Conservation (phyloP, 1,140 invertebrate genomes). For the Archegozetes longisetosus region DNA sequence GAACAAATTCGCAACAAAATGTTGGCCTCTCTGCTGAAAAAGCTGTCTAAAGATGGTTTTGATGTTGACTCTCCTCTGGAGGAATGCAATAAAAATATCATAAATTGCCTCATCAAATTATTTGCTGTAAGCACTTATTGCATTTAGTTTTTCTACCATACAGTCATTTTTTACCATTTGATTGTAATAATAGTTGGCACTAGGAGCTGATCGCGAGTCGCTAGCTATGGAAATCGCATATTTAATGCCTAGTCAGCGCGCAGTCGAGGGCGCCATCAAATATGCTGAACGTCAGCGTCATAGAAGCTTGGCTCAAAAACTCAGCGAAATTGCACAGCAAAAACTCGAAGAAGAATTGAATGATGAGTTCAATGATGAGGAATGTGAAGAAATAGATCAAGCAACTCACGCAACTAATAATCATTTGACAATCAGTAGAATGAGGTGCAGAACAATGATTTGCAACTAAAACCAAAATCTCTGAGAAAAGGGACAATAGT, state of each 20-base stretch:
- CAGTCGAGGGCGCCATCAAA: constrained; percentile 65
- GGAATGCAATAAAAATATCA: constrained; percentile 41
- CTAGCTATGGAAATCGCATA: constrained; percentile 71
- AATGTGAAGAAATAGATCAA: background rate
- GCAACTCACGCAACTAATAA: background rate
- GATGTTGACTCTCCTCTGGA: constrained; percentile 33
- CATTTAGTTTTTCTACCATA: constrained; percentile 11
- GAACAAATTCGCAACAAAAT: constrained; percentile 3
- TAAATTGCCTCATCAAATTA: constrained; percentile 66
- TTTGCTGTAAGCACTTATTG: constrained; percentile 51
- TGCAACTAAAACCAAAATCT: background rate
- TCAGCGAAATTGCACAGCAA: constrained; percentile 28
- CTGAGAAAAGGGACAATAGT: background rate
- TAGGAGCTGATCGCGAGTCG: constrained; percentile 60
- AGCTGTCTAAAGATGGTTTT: constrained; percentile 22
- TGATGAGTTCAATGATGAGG: background rate
- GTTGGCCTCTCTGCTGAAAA: background rate
- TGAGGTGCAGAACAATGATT: background rate
- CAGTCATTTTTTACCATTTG: constrained; percentile 12
- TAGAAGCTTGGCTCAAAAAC: constrained; percentile 51
- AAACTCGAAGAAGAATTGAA: constrained; percentile 3
- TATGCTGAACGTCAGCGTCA: constrained; percentile 61
- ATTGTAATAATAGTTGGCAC: constrained; percentile 47
- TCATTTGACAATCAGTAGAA: background rate
- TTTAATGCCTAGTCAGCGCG: constrained; percentile 52